Base-by-base conservation (phyloP, 2,888 invertebrate species). In the Troglohyphantes excavatus region DNA sequence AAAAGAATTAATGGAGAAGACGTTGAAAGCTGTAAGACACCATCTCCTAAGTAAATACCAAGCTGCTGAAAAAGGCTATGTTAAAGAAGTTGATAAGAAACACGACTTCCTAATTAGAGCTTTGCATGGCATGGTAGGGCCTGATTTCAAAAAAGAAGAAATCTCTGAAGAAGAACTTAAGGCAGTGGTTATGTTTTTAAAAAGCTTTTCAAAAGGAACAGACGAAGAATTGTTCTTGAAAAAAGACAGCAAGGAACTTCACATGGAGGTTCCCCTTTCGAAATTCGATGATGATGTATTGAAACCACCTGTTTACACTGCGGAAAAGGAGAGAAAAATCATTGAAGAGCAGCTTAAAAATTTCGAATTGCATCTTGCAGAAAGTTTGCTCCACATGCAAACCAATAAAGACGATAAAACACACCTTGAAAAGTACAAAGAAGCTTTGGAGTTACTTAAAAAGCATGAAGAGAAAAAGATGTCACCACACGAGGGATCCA, bases 1-100 rank as follows among this genome's bases (percentile, higher is more conserved):
- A 7, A 53, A 29, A 6, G 76, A 85, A 76, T 29, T 85, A 5
- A 33, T 76, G 29, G 75, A 85, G 17, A 85, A 76, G 39, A 85
- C 27, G 13, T n/a, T 61, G 13, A 43, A 43, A 9, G 61, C n/a
- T 21, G 17, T 65, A 9, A 67, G 67, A 27, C 26, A n/a, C 1
- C 21, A 53, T 29, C 27, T 67, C 19, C 13, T 67, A 11, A 21
- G 59, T 1, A 39, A 46, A n/a, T 19, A 46, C 13, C 27, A 70
- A 53, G 13, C 6, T 17, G 21, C 23, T 53, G 29, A n/a, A 46
- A 63, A 68, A 53, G 27, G 7, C 13, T 3, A 9, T 13, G 33
- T 61, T 19, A 2, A 19, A 33, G 61, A 75, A 29, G n/a, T 17
- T 21, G 67, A 19, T 27, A 61, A 59, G 7, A 59, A 82, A 46